Conservation (phyloP, 2,113 vertebrate genomes). For the Pipra filicauda region DNA sequence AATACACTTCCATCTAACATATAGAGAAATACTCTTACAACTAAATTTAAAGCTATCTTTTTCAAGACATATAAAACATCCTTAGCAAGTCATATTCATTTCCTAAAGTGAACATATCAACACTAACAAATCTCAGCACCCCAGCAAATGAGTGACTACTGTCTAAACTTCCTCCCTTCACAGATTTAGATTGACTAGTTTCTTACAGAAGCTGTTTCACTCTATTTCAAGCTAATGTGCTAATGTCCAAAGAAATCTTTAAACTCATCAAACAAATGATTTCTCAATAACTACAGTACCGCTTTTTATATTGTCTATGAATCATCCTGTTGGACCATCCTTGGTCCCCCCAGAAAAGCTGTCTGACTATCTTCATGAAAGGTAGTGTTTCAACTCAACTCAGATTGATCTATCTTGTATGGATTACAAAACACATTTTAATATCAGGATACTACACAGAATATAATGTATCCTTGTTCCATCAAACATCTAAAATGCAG, state of each 20-base stretch:
- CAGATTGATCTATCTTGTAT: not conserved
- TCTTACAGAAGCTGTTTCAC: not conserved
- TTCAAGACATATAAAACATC: not conserved
- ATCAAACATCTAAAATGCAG: not conserved
- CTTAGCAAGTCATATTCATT: not conserved
- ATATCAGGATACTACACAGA: not conserved
- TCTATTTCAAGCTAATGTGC: not conserved
- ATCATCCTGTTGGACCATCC: not conserved
- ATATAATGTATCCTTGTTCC: not conserved
- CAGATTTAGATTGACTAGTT: not conserved
- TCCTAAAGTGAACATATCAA: not conserved
- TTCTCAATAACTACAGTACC: not conserved
- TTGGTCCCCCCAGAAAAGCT: not conserved
- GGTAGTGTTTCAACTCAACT: not conserved
- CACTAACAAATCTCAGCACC: not conserved
- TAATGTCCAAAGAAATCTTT: not conserved
- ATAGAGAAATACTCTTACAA: not conserved
- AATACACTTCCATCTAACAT: not conserved
- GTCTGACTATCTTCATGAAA: not conserved
- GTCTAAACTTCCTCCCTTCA: not conserved
- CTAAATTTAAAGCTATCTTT: not conserved
- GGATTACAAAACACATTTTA: not conserved
- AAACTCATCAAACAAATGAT: not conserved
- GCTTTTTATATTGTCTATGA: not conserved
- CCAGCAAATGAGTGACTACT: not conserved